Evolutionary conservation across 2,113 vertebrate species (phyloP), one percentile per base, ranked within the genome.

Genomic region (Atractosteus spatula): DNA sequence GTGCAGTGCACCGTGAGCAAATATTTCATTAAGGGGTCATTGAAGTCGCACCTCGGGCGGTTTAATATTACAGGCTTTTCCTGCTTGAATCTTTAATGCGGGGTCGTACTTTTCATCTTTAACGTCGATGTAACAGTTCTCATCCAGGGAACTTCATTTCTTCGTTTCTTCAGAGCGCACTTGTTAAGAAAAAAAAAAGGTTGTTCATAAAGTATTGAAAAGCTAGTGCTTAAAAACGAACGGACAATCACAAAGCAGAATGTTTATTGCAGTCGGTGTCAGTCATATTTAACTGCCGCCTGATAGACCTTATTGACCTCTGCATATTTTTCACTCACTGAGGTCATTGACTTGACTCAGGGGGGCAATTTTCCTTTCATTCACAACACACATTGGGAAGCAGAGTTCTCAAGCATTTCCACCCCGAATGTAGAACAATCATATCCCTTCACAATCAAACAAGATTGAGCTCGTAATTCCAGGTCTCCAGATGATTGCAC

Each of bases 361-460:
- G 93, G 94, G 95, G 94, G 91, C 86, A 85, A 92, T 94, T 96
- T 93, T 91, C 91, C 89, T 92, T 92, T 93, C 90, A 83, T 90
- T 94, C 95, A 94, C 93, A 94, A 95, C 93, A 93, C 90, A 93
- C 92, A 90, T 92, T 95, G 94, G 96, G 95, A 97, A 97, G 92
- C 78, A 67, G 88, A 94, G 92, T 95, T 95, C 93, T 92, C 94
- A 93, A 97, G 93, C 92, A 94, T 94, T 96, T 95, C 93, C 93
- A 94, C 88, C 88, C 88, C 90, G 88, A 91, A 88, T 93, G 87
- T 92, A 93, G 92, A 95, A 97, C 95, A 96, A 95, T 95, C 91
- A 93, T 86, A 92, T 90, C 88, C 87, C 85, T 80, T 90, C 82
- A 91, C 94, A 95, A 93, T 95, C 92, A 93, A 86, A 88, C 82